A percentile compares a stretch with the other conserved stretches of the same genome.
Conservation (phyloP, 2,888 invertebrate species). For the Calameuta idolon region DNA sequence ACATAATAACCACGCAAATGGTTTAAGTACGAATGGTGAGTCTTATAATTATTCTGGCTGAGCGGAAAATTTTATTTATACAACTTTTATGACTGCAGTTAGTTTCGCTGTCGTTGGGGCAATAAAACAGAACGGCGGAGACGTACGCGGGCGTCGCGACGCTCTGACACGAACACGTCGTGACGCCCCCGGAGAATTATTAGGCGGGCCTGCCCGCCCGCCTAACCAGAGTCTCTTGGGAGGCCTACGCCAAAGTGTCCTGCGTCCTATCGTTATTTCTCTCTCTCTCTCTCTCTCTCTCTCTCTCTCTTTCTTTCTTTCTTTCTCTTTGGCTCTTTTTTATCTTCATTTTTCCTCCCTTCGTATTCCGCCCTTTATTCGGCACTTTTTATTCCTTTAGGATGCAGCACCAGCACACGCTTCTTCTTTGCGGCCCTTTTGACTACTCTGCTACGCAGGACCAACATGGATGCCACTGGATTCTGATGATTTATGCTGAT, state of each 20-base stretch:
- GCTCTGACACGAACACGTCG: constrained; percentile 60
- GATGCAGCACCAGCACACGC: neutral
- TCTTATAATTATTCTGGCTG: constrained; percentile 23
- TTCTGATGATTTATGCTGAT: neutral
- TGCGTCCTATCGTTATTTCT: constrained; percentile 21
- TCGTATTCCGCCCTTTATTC: neutral
- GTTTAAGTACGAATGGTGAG: neutral
- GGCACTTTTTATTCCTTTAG: neutral
- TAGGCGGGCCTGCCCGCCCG: constrained; percentile 52
- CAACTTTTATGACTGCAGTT: constrained; percentile 49
- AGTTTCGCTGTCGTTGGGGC: constrained; percentile 25
- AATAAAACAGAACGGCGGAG: constrained; percentile 44
- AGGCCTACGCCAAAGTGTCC: constrained; percentile 26
- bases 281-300: neutral
- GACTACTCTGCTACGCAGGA: neutral
- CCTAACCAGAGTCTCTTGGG: constrained; percentile 22
- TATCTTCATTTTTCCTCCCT: neutral
- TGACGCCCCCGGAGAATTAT: constrained; percentile 60
- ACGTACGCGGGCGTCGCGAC: constrained; percentile 60
- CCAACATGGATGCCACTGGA: neutral
- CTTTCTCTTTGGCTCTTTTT: neutral
- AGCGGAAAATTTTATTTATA: constrained; percentile 48
- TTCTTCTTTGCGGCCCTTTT: neutral
- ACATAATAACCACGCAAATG: neutral
- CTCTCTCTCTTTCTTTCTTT: constrained; percentile 1